phyloP scores from a whole-genome alignment of 2,797 vertebrate species.

The Phataginus tetradactyla region DNA sequence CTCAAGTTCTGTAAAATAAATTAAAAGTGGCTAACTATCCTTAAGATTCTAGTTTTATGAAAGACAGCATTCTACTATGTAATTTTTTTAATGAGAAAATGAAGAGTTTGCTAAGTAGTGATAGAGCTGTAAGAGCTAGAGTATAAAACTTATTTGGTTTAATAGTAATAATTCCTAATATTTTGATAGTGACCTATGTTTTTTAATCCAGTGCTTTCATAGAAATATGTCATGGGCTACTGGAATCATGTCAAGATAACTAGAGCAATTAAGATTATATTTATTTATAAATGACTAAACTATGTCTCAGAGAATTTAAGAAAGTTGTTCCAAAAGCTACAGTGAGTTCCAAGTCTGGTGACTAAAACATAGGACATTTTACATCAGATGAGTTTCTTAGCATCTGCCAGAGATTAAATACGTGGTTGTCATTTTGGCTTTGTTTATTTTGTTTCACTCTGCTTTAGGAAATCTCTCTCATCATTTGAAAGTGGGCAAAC shows the following conservation, averaged over 20 bases:
- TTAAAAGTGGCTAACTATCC: conserved; percentile 22
- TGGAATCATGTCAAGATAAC: neutral
- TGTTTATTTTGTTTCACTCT: neutral
- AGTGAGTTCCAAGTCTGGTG: neutral
- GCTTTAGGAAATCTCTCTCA: neutral
- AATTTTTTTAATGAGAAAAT: conserved; percentile 1
- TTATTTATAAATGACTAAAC: neutral
- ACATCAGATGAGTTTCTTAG: neutral
- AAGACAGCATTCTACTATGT: neutral
- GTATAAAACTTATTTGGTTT: neutral
- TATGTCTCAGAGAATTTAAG: neutral
- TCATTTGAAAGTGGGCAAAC: neutral
- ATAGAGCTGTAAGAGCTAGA: neutral
- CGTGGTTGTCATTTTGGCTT: neutral
- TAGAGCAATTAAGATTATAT: neutral
- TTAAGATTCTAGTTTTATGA: neutral
- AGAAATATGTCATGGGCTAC: neutral
- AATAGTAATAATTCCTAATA: neutral
- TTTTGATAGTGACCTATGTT: neutral
- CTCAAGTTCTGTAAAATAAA: conserved; percentile 37
- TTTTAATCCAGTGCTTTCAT: neutral
- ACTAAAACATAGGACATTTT: neutral
- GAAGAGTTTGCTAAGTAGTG: neutral
- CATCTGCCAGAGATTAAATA: neutral
- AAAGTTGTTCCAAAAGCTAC: neutral